These are phyloP conservation scores for Phaetusa simplex DNA, from an alignment of 2,113 vertebrate genomes.

Conservation along the genomic window DNA sequence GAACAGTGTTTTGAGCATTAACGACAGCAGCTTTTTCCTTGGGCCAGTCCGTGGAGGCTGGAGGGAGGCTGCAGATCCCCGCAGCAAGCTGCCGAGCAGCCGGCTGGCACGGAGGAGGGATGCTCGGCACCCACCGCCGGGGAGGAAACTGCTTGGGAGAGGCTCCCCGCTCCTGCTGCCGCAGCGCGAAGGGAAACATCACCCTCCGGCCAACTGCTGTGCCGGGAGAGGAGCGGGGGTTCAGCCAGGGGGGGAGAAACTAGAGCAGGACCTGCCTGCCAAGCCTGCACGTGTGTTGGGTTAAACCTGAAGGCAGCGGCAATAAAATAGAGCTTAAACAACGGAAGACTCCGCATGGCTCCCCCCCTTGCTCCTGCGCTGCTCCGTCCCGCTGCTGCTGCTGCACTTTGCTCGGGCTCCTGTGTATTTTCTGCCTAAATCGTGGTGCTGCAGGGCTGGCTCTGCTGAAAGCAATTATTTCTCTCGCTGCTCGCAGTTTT, in stretches of 20 bases:
- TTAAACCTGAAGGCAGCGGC: background rate
- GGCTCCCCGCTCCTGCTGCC: accelerated
- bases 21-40: background rate
- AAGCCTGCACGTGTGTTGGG: background rate
- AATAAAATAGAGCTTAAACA: background rate
- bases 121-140: accelerated
- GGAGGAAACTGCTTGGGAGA: background rate
- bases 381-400: background rate
- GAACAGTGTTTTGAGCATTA: background rate
- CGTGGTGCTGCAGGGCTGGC: background rate
- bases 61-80: background rate
- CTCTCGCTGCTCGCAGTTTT: background rate
- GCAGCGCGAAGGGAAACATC: accelerated
- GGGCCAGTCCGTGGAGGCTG: background rate
- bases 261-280: background rate
- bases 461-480: background rate
- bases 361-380: accelerated
- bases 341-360: accelerated
- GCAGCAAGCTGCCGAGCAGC: background rate
- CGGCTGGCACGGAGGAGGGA: background rate
- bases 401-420: background rate
- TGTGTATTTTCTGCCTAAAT: background rate
- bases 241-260: background rate
- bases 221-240: background rate
- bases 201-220: background rate